Evolutionary conservation across 2,888 invertebrate species (phyloP).

Genomic region (Biston betularia): DNA sequence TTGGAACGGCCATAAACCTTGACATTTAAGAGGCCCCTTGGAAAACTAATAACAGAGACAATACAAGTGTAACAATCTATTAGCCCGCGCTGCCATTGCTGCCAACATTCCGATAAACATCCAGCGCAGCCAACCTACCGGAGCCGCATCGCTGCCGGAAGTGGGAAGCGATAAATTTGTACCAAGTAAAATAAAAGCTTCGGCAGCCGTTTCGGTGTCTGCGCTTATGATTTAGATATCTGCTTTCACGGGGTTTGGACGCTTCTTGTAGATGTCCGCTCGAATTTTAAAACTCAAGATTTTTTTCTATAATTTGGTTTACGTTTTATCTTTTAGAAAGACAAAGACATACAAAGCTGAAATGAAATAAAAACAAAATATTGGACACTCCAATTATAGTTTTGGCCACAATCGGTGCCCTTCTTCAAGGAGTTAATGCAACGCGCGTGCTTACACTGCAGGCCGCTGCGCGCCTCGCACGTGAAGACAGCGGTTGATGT

Average conservation of each 20-base stretch:
- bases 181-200: constrained; percentile 76
- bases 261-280: constrained; percentile 20
- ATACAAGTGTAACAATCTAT: constrained; percentile 45
- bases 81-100: constrained; percentile 28
- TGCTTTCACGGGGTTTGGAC: constrained; percentile 38
- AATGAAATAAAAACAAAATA: too few relatives aligned
- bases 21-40: constrained; percentile 27
- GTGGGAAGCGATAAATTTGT: constrained; percentile 70
- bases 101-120: constrained; percentile 51
- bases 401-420: too few relatives aligned
- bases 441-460: too few relatives aligned
- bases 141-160: constrained; percentile 56
- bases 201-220: constrained; percentile 65
- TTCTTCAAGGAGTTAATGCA: too few relatives aligned
- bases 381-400: too few relatives aligned
- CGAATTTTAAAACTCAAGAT: background rate
- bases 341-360: too few relatives aligned
- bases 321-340: too few relatives aligned
- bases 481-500: too few relatives aligned
- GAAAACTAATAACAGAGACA: constrained; percentile 39
- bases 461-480: too few relatives aligned
- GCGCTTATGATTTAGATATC: constrained; percentile 64
- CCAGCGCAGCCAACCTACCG: constrained; percentile 47
- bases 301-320: background rate
- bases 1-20: constrained; percentile 31